Conservation (phyloP, 2,113 vertebrate species). For the Puntigrus tetrazona region DNA sequence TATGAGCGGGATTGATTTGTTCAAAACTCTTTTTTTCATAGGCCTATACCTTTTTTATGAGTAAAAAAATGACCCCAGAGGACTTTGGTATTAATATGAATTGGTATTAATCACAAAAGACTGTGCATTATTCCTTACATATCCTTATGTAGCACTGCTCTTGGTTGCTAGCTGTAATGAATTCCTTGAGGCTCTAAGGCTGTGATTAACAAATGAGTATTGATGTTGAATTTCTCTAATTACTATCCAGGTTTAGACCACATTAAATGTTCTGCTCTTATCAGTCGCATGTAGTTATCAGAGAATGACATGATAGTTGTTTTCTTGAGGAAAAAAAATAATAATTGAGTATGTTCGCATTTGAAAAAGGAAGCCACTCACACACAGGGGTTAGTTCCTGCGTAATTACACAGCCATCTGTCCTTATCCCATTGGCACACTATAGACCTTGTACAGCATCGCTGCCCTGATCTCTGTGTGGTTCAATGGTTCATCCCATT, state of each 20-base stretch:
- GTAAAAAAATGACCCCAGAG: background rate
- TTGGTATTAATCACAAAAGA: background rate
- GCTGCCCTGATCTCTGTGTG: slow-evolving; percentile 45
- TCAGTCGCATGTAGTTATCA: background rate
- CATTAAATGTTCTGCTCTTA: background rate
- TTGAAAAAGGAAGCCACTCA: slow-evolving; percentile 9
- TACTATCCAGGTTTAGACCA: background rate
- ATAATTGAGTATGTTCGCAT: slow-evolving; percentile 14
- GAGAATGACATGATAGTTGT: background rate
- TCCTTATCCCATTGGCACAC: slow-evolving; percentile 47
- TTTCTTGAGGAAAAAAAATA: slow-evolving; percentile 31
- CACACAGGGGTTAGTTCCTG: slow-evolving; percentile 56
- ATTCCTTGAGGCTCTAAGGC: background rate
- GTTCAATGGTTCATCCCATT: slow-evolving; percentile 41
- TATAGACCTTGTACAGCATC: slow-evolving; percentile 38
- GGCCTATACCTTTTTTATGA: background rate
- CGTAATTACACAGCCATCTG: slow-evolving; percentile 58
- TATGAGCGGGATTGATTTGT: background rate
- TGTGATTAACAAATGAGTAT: background rate
- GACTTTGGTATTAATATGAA: background rate
- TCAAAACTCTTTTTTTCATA: background rate
- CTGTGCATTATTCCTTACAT: background rate
- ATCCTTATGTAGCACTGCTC: background rate
- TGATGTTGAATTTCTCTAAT: background rate
- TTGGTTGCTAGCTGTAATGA: background rate